Conservation (phyloP, 2,113 vertebrate genomes). For the Oryzias woworae region DNA sequence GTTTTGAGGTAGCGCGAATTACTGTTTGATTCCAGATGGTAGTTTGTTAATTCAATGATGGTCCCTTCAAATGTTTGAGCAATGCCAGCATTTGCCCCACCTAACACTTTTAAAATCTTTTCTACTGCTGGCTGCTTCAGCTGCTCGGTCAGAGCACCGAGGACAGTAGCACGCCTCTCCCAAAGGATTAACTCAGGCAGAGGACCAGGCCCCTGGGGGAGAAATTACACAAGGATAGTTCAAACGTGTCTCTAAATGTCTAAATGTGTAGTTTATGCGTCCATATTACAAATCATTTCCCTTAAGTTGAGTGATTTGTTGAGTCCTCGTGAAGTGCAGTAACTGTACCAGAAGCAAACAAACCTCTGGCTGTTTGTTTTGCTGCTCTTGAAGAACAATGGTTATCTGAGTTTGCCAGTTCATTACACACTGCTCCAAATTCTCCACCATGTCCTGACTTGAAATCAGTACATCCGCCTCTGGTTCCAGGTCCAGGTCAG, state of each 20-base stretch:
- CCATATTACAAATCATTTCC: background rate
- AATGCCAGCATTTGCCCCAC: conserved; percentile 66
- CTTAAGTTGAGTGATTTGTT: background rate
- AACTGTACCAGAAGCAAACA: background rate
- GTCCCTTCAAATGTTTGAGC: conserved; percentile 76
- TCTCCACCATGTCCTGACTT: conserved; percentile 69
- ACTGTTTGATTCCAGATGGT: conserved; percentile 82
- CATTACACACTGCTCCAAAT: conserved; percentile 81
- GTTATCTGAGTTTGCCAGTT: conserved; percentile 88
- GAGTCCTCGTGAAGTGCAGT: too few relatives aligned
- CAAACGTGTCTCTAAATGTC: background rate
- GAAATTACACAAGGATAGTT: conserved; percentile 3
- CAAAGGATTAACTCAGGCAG: conserved; percentile 88
- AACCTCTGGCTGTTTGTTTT: conserved; percentile 86
- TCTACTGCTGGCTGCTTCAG: conserved; percentile 80
- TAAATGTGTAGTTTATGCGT: background rate
- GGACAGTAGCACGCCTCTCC: conserved; percentile 78
- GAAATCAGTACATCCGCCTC: conserved; percentile 70
- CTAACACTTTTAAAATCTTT: conserved; percentile 82
- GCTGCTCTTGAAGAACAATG: conserved; percentile 77
- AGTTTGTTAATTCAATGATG: conserved; percentile 78
- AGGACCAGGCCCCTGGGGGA: conserved; percentile 79
- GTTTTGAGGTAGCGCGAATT: conserved; percentile 85
- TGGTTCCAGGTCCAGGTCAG: conserved; percentile 77
- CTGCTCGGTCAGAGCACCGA: conserved; percentile 83